Evolutionary conservation across 2,797 vertebrate species (phyloP), one percentile per base, ranked within the genome.

Genomic region (Hafferia zeledoni): DNA sequence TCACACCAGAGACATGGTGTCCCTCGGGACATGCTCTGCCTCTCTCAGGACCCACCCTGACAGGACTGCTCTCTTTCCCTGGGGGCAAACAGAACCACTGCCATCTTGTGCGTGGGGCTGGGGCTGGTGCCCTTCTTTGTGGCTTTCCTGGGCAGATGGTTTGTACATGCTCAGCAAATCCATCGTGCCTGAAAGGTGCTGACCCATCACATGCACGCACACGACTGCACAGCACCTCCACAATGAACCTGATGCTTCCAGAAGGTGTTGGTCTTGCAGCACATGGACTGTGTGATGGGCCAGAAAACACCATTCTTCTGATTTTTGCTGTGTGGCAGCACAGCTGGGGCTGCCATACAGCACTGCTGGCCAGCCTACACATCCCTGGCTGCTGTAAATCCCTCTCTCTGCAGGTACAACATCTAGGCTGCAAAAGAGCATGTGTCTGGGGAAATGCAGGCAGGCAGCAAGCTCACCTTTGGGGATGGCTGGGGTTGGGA

Each of bases 221-320:
- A 2, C 70, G 76, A 72, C 78, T 82, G 70, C 82, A 44, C 67
- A 55, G 81, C 89, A 77, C 71, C 91, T 93, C 87, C 71, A 49
- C 33, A 49, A 60, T n/a, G 35, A 80, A 53, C 64, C 79, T 74
- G 82, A 56, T 53, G 71, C 68, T 91, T 95, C 95, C 91, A 93
- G 89, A 87, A 80, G 78, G 52, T 56, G 83, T 77, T 93, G 78
- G 67, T 74, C 82, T 67, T 87, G 77, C 65, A 41, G 85, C 65
- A 24, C 44, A 5, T 24, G 85, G 52, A 17, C 44, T 37, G 16
- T 18, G 41, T 61, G 64, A 70, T 8, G 23, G 86, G 39, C 56
- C 90, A 71, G 60, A 77, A 70, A 92, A 20, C 0, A 2, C 44
- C 53, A 39, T 24, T 56, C 70, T 43, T 44, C 71, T 70, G 44